phyloP scores from a whole-genome alignment of 2,888 invertebrate genomes.

The Trichopria drosophilae region DNA sequence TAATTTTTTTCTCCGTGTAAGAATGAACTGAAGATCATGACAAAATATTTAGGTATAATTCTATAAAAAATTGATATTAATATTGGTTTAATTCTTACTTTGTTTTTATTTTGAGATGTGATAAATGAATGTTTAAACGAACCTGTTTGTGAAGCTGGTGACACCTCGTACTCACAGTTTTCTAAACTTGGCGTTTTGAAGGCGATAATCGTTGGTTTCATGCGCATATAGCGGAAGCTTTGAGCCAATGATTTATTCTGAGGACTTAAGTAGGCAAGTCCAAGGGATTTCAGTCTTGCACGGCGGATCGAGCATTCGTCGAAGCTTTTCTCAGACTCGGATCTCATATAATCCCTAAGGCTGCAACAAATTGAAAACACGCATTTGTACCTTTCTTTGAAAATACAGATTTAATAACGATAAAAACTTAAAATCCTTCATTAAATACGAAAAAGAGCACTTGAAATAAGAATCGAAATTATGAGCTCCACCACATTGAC shows the following conservation, averaged over 20 bases:
- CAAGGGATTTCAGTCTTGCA: slow-evolving; percentile 68
- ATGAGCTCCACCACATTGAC: no score
- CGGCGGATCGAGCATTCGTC: slow-evolving; percentile 69
- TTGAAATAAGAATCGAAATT: slow-evolving; percentile 10
- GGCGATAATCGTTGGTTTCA: slow-evolving; percentile 85
- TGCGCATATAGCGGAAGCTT: slow-evolving; percentile 87
- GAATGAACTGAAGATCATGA: no score
- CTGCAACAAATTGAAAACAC: slow-evolving; percentile 62
- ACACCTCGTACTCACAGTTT: slow-evolving; percentile 62
- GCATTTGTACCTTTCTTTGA: no score
- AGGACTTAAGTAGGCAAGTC: slow-evolving; percentile 68
- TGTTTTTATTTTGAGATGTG: no score
- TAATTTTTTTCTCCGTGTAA: no score
- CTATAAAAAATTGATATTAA: no score
- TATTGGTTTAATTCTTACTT: no score
- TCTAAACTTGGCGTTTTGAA: slow-evolving; percentile 83
- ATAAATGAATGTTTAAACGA: slow-evolving; percentile 35
- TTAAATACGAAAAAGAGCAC: no score
- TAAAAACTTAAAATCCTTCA: no score
- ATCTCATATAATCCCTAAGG: slow-evolving; percentile 71
- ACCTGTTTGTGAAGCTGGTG: slow-evolving; percentile 65
- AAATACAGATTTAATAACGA: no score
- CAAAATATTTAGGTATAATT: no score
- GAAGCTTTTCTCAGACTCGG: slow-evolving; percentile 79
- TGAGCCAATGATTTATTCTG: slow-evolving; percentile 80